A percentile compares a stretch with the other conserved stretches of the same genome.
Evolutionary conservation across 2,888 invertebrate species (phyloP).

Genomic region (Iselma pallidipennis): DNA sequence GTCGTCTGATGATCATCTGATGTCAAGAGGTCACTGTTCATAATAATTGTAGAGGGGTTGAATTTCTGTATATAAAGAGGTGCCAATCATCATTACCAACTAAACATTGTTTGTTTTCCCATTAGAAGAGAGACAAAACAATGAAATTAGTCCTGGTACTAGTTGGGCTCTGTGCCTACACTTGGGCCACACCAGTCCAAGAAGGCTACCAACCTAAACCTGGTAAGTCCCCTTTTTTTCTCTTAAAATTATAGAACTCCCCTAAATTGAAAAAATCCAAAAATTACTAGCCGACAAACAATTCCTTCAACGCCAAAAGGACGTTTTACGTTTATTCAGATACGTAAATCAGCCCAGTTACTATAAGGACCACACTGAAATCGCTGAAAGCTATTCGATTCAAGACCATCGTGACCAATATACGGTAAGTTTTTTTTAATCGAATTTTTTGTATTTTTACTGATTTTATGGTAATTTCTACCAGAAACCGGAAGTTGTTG

Average conservation of each 20-base stretch:
- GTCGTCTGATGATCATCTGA: no score
- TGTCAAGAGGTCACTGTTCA: constrained; percentile 10
- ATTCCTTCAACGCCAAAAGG: constrained; percentile 32
- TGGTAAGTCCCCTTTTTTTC: constrained; percentile 49
- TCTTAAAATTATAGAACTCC: no score
- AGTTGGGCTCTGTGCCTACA: constrained; percentile 36
- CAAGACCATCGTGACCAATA: constrained; percentile 62
- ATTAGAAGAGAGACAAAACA: constrained; percentile 2
- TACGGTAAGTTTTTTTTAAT: constrained; percentile 47
- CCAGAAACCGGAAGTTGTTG: constrained; percentile 63
- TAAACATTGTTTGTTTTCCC: constrained; percentile 3
- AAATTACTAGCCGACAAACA: constrained; percentile 29
- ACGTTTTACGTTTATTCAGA: constrained; percentile 63
- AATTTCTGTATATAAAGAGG: constrained; percentile 22
- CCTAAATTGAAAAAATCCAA: neutral
- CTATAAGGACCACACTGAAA: constrained; percentile 59
- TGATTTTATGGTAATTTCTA: constrained; percentile 29
- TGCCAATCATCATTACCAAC: constrained; percentile 8
- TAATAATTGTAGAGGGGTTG: constrained; percentile 8
- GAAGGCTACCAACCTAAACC: constrained; percentile 49
- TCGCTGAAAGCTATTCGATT: constrained; percentile 63
- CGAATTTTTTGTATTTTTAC: constrained; percentile 7
- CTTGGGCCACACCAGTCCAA: constrained; percentile 52
- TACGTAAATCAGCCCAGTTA: constrained; percentile 67
- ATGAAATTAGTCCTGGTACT: constrained; percentile 35